A percentile compares a stretch with the other conserved stretches of the same genome.
These are phyloP conservation scores for Apis florea DNA, from an alignment of 1,140 invertebrate genomes.

Conservation along the genomic window DNA sequence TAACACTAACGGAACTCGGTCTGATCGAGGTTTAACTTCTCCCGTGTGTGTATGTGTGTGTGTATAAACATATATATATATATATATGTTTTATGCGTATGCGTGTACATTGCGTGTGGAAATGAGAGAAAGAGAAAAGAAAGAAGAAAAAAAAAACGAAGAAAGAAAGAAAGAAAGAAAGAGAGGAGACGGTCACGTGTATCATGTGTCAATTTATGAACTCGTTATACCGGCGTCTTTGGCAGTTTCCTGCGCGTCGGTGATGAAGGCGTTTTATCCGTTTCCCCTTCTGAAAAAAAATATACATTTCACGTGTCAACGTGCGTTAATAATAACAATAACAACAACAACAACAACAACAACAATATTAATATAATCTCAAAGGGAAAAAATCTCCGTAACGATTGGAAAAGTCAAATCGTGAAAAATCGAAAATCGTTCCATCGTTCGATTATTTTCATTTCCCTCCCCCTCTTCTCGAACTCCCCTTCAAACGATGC, in stretches of 20 bases:
- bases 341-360: too few species aligned
- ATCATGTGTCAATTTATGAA: constrained; percentile 78
- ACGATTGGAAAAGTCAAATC: not conserved
- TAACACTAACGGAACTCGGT: constrained; percentile 50
- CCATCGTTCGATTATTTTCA: too few species aligned
- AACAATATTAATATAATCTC: too few species aligned
- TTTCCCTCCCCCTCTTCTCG: too few species aligned
- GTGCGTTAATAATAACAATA: not conserved
- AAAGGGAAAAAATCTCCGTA: too few species aligned
- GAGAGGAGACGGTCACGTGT: constrained; percentile 74
- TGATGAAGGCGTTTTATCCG: constrained; percentile 90
- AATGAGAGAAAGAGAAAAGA: constrained; percentile 69
- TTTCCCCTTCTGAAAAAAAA: constrained; percentile 85
- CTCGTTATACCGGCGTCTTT: constrained; percentile 94
- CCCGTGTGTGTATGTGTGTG: constrained; percentile 36
- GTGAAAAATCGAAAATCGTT: not conserved
- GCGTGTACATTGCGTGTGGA: constrained; percentile 64
- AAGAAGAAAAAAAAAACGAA: constrained; percentile 67
- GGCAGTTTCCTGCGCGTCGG: constrained; percentile 94
- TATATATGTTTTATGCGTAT: constrained; percentile 43
- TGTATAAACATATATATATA: too few species aligned
- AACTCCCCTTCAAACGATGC: too few species aligned
- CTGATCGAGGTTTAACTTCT: constrained; percentile 52
- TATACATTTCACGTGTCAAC: constrained; percentile 47
- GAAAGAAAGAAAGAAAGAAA: constrained; percentile 69